Evolutionary conservation across 2,113 vertebrate genomes (phyloP).

Genomic region (Gavialis gangeticus): DNA sequence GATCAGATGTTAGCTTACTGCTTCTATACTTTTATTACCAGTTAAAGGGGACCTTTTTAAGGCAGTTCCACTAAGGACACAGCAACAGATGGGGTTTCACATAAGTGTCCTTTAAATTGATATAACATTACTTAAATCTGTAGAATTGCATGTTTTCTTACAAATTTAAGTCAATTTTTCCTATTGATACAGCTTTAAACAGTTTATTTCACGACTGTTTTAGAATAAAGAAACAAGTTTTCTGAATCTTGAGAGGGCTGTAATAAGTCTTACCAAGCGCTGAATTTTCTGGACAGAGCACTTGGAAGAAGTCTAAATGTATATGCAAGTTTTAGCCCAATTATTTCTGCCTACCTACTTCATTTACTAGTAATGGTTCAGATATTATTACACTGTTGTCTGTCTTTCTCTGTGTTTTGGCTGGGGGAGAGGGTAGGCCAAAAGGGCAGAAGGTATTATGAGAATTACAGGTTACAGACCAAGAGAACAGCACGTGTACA

Average conservation of each 20-base stretch:
- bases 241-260: background rate
- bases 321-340: background rate
- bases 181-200: background rate
- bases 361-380: background rate
- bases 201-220: constrained; percentile 16
- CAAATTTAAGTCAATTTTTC: constrained; percentile 38
- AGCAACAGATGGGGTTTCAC: constrained; percentile 22
- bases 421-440: background rate
- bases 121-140: constrained; percentile 6
- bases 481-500: background rate
- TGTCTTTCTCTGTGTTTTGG: background rate
- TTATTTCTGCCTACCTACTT: background rate
- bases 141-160: constrained; percentile 39
- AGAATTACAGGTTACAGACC: too few species aligned
- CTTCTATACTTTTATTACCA: constrained; percentile 62
- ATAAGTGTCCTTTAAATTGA: constrained; percentile 5
- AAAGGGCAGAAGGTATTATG: background rate
- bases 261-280: background rate
- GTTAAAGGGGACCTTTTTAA: constrained; percentile 38
- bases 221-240: constrained; percentile 45
- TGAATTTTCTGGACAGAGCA: background rate
- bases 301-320: background rate
- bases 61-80: constrained; percentile 33
- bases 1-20: constrained; percentile 6
- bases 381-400: background rate